Evolutionary conservation across 1,140 invertebrate species (phyloP).

Genomic region (Carposina sasakii): DNA sequence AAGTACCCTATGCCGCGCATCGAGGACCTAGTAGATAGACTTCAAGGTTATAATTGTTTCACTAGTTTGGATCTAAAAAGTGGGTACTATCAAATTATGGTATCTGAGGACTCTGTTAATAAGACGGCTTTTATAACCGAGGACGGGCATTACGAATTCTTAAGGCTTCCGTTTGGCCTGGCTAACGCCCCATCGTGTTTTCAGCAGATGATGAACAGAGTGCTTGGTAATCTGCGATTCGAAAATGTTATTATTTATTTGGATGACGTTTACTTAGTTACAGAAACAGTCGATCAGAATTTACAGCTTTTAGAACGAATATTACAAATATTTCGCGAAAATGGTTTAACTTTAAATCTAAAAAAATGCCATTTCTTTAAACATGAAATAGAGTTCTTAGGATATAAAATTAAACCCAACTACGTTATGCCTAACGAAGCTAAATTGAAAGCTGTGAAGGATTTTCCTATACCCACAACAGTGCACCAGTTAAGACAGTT

Average conservation of each 20-base stretch:
- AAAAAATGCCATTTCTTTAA: constrained; percentile 1
- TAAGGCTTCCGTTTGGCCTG: constrained; percentile 13
- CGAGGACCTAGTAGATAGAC: constrained; percentile 1
- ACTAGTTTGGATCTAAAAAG: constrained; percentile 7
- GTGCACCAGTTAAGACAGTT: constrained; percentile 13
- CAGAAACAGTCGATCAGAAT: constrained; percentile 16
- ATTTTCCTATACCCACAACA: constrained; percentile 24
- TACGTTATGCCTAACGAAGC: neutral
- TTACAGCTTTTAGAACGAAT: constrained; percentile 1
- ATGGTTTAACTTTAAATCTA: constrained; percentile 11
- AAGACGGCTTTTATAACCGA: constrained; percentile 31
- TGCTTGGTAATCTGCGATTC: constrained; percentile 10
- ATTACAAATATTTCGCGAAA: constrained; percentile 7
- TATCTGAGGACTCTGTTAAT: constrained; percentile 17
- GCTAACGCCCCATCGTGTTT: constrained; percentile 10
- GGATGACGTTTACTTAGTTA: constrained; percentile 23
- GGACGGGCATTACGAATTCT: constrained; percentile 31
- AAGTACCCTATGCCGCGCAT: neutral
- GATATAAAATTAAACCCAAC: neutral
- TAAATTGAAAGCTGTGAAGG: neutral
- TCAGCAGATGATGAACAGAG: constrained; percentile 17
- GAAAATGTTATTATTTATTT: neutral
- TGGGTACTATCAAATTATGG: neutral
- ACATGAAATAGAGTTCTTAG: constrained; percentile 12
- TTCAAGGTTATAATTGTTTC: constrained; percentile 1